Conservation (phyloP, 2,797 vertebrate species). For the Catamblyrhynchus diadema region DNA sequence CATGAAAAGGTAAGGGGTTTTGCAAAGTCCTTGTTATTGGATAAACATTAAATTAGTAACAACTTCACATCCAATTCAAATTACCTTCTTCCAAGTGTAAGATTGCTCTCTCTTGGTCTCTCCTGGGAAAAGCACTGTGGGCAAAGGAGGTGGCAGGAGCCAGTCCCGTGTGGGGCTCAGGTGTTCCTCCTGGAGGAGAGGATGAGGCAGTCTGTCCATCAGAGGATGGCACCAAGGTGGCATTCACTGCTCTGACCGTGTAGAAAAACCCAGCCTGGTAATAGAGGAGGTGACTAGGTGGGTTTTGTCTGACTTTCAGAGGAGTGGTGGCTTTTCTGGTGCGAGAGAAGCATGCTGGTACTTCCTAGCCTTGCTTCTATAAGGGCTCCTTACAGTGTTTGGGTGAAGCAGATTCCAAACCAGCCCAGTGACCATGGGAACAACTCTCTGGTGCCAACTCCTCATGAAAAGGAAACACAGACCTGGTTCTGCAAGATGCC, state of each 20-base stretch:
- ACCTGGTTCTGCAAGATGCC: neutral
- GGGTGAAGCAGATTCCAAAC: neutral
- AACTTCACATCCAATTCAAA: constrained; percentile 67
- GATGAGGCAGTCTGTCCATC: neutral
- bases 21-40: constrained; percentile 70
- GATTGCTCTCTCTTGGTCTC: neutral
- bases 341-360: neutral
- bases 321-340: neutral
- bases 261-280: neutral
- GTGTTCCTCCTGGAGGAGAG: neutral
- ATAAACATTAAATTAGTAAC: constrained; percentile 73
- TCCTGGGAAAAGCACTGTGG: neutral
- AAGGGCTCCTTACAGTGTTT: neutral
- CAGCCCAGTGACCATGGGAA: neutral
- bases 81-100: constrained; percentile 23
- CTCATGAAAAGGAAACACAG: neutral
- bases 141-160: neutral
- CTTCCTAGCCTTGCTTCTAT: neutral
- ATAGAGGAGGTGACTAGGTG: neutral
- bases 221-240: neutral
- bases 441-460: fast-evolving
- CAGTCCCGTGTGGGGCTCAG: neutral
- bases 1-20: constrained; percentile 62
- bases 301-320: neutral
- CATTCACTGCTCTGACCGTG: neutral